Evolutionary conservation across 2,888 invertebrate species (phyloP).

Genomic region (Drosophila longiperda): DNA sequence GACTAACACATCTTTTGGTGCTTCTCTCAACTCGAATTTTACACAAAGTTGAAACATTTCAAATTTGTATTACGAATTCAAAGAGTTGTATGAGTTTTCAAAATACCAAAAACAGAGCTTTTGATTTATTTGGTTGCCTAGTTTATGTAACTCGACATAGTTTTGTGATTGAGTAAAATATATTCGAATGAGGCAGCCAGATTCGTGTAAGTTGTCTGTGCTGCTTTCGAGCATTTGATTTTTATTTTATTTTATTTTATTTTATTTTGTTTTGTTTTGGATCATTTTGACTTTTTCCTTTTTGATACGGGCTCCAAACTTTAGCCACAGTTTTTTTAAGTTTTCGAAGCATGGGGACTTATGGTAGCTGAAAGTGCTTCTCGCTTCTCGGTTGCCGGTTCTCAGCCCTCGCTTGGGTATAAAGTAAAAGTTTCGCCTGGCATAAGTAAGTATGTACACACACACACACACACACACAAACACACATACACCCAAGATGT

Average conservation of each 20-base stretch:
- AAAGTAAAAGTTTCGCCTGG: slow-evolving; percentile 62
- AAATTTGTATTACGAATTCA: neutral
- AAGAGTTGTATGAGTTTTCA: neutral
- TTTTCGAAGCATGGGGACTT: slow-evolving; percentile 64
- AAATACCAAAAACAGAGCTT: neutral
- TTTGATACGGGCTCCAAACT: slow-evolving; percentile 54
- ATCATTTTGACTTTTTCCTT: slow-evolving; percentile 12
- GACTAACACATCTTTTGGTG: neutral
- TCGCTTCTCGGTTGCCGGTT: slow-evolving; percentile 43
- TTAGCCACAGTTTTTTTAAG: slow-evolving; percentile 53
- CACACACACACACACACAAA: slow-evolving; percentile 7
- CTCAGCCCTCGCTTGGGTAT: slow-evolving; percentile 46
- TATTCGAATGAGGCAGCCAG: neutral
- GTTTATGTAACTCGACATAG: slow-evolving; percentile 27
- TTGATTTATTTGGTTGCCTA: slow-evolving; percentile 21
- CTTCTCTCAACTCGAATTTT: neutral
- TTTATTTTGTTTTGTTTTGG: slow-evolving; percentile 12
- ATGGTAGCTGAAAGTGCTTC: slow-evolving; percentile 63
- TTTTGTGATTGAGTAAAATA: slow-evolving; percentile 2
- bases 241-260: slow-evolving; percentile 4
- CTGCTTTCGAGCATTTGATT: slow-evolving; percentile 20
- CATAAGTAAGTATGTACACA: slow-evolving; percentile 36
- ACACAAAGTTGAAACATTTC: neutral
- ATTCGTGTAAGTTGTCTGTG: neutral
- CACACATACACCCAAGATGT: slow-evolving; percentile 9